These are phyloP conservation scores for Esox niger DNA, from an alignment of 2,113 vertebrate species.

Conservation along the genomic window DNA sequence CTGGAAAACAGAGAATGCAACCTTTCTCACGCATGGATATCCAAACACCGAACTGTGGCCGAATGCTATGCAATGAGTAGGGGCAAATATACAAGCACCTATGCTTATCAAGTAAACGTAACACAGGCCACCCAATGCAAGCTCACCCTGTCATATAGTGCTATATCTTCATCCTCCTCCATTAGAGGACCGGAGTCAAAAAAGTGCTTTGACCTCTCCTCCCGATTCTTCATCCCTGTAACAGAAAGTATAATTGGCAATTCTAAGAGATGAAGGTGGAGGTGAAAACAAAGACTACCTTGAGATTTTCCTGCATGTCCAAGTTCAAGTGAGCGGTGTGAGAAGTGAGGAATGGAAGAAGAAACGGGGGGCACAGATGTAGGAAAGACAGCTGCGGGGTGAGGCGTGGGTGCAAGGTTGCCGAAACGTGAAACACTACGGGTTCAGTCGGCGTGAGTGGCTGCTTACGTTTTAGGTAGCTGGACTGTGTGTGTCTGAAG, in stretches of 20 bases:
- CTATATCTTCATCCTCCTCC: slow-evolving; percentile 89
- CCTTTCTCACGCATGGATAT: no score
- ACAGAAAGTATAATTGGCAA: slow-evolving; percentile 17
- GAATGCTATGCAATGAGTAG: no score
- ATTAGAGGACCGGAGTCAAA: slow-evolving; percentile 92
- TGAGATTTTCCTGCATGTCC: background rate
- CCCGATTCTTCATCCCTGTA: slow-evolving; percentile 95
- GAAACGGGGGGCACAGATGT: background rate
- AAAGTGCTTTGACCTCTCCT: slow-evolving; percentile 96
- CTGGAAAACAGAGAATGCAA: no score
- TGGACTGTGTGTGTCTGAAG: slow-evolving; percentile 92
- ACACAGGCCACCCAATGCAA: background rate
- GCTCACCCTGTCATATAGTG: slow-evolving; percentile 86
- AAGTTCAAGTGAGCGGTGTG: background rate
- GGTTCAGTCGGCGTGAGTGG: background rate
- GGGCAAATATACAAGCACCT: no score
- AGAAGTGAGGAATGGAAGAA: background rate
- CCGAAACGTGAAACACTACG: background rate
- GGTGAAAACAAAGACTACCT: background rate
- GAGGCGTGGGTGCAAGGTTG: background rate
- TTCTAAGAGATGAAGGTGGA: background rate
- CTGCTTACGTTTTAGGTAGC: slow-evolving; percentile 93
- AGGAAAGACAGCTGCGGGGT: background rate
- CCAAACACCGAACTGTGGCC: no score
- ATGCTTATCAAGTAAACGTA: background rate